phyloP scores from a whole-genome alignment of 2,113 vertebrate species.

The Talpa occidentalis region DNA sequence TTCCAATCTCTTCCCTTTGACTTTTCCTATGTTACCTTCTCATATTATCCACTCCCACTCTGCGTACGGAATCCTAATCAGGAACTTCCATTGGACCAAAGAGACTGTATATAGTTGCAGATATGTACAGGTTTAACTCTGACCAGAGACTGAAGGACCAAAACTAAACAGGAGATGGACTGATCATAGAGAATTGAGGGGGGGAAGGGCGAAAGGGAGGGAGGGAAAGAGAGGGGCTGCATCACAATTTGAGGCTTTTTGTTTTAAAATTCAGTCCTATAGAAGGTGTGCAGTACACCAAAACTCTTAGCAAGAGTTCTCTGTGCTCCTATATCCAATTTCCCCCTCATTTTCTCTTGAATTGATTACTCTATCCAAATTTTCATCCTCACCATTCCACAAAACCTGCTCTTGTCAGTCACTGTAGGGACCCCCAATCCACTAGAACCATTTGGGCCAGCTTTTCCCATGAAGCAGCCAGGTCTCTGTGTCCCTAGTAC shows the following conservation, averaged over 20 bases:
- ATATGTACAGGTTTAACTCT: neutral
- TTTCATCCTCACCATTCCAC: neutral
- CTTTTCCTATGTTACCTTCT: neutral
- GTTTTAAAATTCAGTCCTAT: neutral
- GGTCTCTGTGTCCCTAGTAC: neutral
- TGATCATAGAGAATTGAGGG: neutral
- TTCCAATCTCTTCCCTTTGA: neutral
- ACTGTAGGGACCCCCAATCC: neutral
- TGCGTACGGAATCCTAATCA: neutral
- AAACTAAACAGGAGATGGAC: neutral
- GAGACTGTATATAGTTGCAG: neutral
- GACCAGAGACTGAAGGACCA: neutral
- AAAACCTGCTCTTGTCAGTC: neutral
- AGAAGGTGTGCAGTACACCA: neutral
- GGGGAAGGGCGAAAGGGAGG: too few relatives aligned
- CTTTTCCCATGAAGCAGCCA: neutral
- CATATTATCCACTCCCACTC: neutral
- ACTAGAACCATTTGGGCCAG: neutral
- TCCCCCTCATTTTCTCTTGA: neutral
- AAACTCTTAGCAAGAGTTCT: neutral
- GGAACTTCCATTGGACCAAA: neutral
- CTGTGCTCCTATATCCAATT: neutral
- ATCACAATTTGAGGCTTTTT: neutral
- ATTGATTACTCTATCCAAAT: neutral
- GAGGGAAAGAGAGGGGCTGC: too few relatives aligned